phyloP scores from a whole-genome alignment of 2,113 vertebrate species.

The Microtus oregoni region DNA sequence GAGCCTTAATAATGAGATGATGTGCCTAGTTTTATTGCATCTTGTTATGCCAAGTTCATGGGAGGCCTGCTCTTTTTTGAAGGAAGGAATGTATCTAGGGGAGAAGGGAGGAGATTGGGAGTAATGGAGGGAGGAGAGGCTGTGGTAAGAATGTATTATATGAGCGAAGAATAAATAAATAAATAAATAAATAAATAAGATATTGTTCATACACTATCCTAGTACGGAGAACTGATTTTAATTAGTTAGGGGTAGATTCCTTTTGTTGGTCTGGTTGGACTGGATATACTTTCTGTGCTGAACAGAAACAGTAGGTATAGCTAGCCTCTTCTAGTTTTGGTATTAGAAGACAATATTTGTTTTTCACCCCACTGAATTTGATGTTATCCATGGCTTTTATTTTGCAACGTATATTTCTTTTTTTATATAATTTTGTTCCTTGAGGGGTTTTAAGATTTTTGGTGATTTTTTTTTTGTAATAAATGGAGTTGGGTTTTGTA shows the following conservation, averaged over 20 bases:
- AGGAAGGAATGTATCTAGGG: too few species aligned
- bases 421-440: neutral
- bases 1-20: too few species aligned
- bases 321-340: neutral
- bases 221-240: neutral
- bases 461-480: too few species aligned
- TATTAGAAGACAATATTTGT: neutral
- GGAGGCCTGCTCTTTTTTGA: too few species aligned
- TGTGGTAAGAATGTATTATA: too few species aligned
- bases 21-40: too few species aligned
- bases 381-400: neutral
- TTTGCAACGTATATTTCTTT: neutral
- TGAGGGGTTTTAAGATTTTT: neutral
- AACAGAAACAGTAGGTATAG: neutral
- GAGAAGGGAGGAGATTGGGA: too few species aligned
- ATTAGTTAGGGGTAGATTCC: neutral
- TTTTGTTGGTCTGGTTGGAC: neutral
- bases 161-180: neutral
- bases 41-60: too few species aligned
- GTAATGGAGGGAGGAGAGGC: too few species aligned
- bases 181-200: neutral
- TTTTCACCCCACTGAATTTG: neutral
- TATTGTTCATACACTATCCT: neutral
- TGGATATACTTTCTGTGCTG: neutral
- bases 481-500: too few species aligned